Evolutionary conservation across 2,888 invertebrate genomes (phyloP).

Genomic region (Gymnoscelis rufifasciata): DNA sequence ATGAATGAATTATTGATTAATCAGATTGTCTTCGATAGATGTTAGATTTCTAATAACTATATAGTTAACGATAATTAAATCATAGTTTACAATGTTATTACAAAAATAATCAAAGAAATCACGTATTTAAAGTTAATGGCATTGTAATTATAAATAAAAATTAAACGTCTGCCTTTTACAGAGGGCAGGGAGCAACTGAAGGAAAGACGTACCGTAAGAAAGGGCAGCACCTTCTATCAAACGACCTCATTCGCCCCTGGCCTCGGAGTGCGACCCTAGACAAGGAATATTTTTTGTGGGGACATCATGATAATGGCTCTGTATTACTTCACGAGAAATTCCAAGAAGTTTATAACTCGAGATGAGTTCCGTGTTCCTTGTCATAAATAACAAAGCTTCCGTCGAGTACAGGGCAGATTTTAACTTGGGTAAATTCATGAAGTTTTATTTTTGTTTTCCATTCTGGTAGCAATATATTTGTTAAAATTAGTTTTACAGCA

Average conservation of each 20-base stretch:
- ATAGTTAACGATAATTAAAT: no score
- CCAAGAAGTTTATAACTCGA: constrained; percentile 80
- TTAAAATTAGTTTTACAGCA: no score
- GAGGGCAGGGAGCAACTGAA: constrained; percentile 3
- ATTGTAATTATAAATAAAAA: no score
- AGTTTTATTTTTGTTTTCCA: constrained; percentile 64
- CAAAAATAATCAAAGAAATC: no score
- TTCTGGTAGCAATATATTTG: no score
- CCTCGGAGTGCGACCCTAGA: constrained; percentile 26
- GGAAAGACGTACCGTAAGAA: neutral
- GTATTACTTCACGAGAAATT: constrained; percentile 79
- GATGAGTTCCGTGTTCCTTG: constrained; percentile 80
- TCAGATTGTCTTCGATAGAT: no score
- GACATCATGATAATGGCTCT: constrained; percentile 79
- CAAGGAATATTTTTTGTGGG: constrained; percentile 75
- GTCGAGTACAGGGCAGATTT: constrained; percentile 77
- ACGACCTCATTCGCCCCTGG: constrained; percentile 33
- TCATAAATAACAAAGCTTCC: constrained; percentile 79
- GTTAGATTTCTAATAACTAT: no score
- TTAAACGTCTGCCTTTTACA: neutral
- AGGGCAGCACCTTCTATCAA: neutral
- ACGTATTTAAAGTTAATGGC: no score
- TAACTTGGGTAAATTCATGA: constrained; percentile 72
- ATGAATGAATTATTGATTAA: no score
- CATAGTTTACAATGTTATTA: no score